Base-by-base conservation (phyloP, 2,888 invertebrate genomes). In the Patella caerulea region DNA sequence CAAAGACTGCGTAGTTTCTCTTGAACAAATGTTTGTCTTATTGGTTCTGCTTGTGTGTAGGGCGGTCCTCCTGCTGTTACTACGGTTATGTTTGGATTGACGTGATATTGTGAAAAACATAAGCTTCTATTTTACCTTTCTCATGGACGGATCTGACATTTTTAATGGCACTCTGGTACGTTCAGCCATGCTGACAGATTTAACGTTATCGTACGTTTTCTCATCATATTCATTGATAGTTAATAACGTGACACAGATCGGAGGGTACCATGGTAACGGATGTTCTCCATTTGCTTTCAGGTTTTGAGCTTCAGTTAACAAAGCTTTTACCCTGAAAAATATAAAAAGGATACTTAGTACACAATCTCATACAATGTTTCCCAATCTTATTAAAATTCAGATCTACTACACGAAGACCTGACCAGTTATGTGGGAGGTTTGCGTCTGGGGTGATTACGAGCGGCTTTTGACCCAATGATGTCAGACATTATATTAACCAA, bases 211-310 rank as follows among this genome's bases (percentile, higher is more conserved):
- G 77, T 88, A 88, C 1, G 88, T 86, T 54, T 84, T 82, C 3
- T 82, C 78, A 65, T 84, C 83, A 72, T 87, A 87, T 77, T 90
- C 88, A 34, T 88, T 85, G 45, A 90, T 84, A 54, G 90, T 88
- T 76, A 88, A 82, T 71, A 90, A 75, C 2, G 88, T 87, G 2
- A 86, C 92, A 86, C 96, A 96, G 12, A 93, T 91, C 0, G 96
- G 96, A 24, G 95, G 95, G 88, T 95, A 94, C 95, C 95, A 96
- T 3, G 96, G 96, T 81, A 96, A 91, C 71, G 94, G 94, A 85
- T 95, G 95, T 86, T 95, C 94, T 17, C 93, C 93, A 5, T 92
- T 92, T 17, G 92, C 91, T 9, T 94, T 92, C 73, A 95, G 93
- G 11, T 94, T 94, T 81, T 95, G 94, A 75, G 93, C 93, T 55